A percentile compares a stretch with the other conserved stretches of the same genome.
phyloP scores from a whole-genome alignment of 2,888 invertebrate species.

The Leuctra nigra region DNA sequence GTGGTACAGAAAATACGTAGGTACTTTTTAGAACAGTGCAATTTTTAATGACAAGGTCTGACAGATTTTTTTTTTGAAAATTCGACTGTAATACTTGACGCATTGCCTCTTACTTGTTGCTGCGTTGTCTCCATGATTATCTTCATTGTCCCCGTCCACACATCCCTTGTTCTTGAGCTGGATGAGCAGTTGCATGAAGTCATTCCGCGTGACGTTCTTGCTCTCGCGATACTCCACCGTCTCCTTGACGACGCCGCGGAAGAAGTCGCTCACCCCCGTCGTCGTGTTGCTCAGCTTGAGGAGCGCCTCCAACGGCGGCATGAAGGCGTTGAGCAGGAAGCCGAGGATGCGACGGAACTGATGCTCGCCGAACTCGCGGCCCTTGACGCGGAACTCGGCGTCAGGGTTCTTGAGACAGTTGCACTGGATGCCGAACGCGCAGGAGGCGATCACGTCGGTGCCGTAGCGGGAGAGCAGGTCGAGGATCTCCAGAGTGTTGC shows the following conservation, averaged over 20 bases:
- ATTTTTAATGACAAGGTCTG: no score
- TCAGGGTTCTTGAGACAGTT: slow-evolving; percentile 34
- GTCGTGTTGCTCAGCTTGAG: background rate
- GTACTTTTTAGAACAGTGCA: no score
- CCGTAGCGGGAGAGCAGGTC: slow-evolving; percentile 20
- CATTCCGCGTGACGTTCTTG: background rate
- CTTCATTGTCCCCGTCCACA: background rate
- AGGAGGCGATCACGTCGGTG: slow-evolving; percentile 35
- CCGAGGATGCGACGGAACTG: slow-evolving; percentile 27
- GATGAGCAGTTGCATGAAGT: slow-evolving; percentile 1
- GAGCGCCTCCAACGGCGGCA: background rate
- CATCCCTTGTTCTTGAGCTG: slow-evolving; percentile 35
- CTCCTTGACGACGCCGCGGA: background rate
- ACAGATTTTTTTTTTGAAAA: no score
- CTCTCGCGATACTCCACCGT: background rate
- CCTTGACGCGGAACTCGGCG: slow-evolving; percentile 35
- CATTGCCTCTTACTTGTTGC: no score
- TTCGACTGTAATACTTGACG: no score
- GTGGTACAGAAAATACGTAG: no score
- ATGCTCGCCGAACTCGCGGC: slow-evolving; percentile 33
- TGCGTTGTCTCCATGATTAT: no score
- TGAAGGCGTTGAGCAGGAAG: background rate
- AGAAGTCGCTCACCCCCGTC: background rate
- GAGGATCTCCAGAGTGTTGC: slow-evolving; percentile 34
- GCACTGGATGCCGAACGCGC: slow-evolving; percentile 35